Evolutionary conservation across 1,140 invertebrate genomes (phyloP), one percentile per base, ranked within the genome.

Genomic region (Macrotrachela quadricornifera): DNA sequence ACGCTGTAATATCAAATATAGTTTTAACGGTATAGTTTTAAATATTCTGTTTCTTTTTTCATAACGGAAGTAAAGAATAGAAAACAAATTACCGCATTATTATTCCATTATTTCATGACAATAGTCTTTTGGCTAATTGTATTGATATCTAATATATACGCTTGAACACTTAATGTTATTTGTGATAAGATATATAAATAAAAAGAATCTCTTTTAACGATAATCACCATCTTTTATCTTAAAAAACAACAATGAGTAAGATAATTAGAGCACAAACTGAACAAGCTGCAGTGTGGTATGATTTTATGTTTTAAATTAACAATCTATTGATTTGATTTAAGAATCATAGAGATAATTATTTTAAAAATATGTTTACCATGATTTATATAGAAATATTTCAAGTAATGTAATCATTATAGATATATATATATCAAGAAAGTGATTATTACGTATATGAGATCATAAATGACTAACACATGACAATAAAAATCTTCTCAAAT

Each of bases 81-180:
- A 76, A 77, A 45, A 60, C 65, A 0, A 70, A 83, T n/a, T 72
- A 85, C 50, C 85, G 87, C 70, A 76, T 91, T 61, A 79, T 91
- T 10, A 90, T 85, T 1, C 85, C 85, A 30, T 79, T 83, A 0
- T 90, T 91, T 65, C 85, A 88, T 67, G 85, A 86, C 61, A 85
- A 86, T 61, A 77, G 79, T 51, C 85, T 91, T 47, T 70, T 91
- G 40, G 79, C 90, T 57, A 77, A 82, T 57, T 90, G 88, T 61
- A 61, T 85, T 12, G 76, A 78, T 15, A 76, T 86, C 0, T 85
- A 91, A 65, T 79, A 80, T 59, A 78, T 81, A 56, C 81, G 72
- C 78, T n/a, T 85, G 82, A 47, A 85, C 85, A 0, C 79, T 92
- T 1, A 83, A 91, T 58, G 81, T 84, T 59, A 83, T 87, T 55